These are phyloP conservation scores for Esperia sulphurella DNA, from an alignment of 2,888 invertebrate species.

Conservation along the genomic window DNA sequence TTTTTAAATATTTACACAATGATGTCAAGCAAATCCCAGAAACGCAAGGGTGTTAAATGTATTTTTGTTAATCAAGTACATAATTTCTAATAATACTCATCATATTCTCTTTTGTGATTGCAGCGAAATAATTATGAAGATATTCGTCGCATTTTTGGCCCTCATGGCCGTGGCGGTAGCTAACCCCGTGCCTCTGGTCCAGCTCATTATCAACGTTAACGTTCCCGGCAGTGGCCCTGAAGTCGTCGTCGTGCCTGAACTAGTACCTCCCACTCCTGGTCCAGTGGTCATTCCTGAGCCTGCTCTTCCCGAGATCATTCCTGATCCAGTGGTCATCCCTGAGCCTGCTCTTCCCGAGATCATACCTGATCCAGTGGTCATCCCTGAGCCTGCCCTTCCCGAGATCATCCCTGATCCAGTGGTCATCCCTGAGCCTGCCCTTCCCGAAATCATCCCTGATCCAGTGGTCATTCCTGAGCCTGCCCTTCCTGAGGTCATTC, in stretches of 20 bases:
- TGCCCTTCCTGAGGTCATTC: slow-evolving; percentile 2
- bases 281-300: slow-evolving; percentile 10
- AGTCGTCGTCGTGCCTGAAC: not conserved
- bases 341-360: not conserved
- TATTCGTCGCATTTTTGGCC: slow-evolving; percentile 38
- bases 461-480: slow-evolving; percentile 10
- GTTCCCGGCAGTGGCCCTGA: slow-evolving; percentile 15
- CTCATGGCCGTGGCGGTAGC: slow-evolving; percentile 42
- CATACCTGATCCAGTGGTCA: slow-evolving; percentile 10
- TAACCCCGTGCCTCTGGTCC: slow-evolving; percentile 39
- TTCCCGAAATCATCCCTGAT: slow-evolving; percentile 1
- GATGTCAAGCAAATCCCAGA: too few species aligned
- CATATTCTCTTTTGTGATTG: slow-evolving; percentile 2
- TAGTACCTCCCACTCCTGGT: slow-evolving; percentile 5
- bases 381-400: slow-evolving; percentile 12
- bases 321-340: not conserved
- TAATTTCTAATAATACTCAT: too few species aligned
- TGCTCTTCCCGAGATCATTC: slow-evolving; percentile 2
- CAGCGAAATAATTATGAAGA: slow-evolving; percentile 34
- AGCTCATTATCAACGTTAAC: slow-evolving; percentile 45
- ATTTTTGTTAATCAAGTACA: too few species aligned
- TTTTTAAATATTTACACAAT: too few species aligned
- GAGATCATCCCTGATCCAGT: slow-evolving; percentile 7
- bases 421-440: slow-evolving; percentile 8
- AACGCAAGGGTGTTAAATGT: too few species aligned